Evolutionary conservation across 2,797 vertebrate genomes (phyloP), one percentile per base, ranked within the genome.

Genomic region (Gambelia wislizenii): DNA sequence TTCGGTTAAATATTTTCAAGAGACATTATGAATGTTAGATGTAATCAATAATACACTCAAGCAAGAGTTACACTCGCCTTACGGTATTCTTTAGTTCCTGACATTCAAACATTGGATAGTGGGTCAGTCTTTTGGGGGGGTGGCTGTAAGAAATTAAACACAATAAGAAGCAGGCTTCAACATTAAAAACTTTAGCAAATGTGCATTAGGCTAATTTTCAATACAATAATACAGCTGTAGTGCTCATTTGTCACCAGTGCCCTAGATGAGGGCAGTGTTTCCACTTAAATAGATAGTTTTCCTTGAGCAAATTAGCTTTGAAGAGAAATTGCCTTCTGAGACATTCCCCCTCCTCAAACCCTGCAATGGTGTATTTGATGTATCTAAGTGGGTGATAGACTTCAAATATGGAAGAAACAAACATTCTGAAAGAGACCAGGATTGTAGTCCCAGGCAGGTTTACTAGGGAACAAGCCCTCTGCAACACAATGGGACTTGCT

Each of bases 1-100:
- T 88, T 84, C 4, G 92, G 85, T 76, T 94, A 95, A 96, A 96
- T 95, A 96, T 96, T 96, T 97, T 96, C 92, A 85, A 92, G 88
- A 83, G 42, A 87, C 75, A 86, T 88, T 78, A 95, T 79, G 89
- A 96, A 95, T 25, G 1, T 92, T 90, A 93, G 76, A 88, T 54
- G 92, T 96, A 96, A 95, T 96, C 93, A 96, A 93, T 96, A 96
- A 89, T 90, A 83, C 88, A 92, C 84, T 86, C 80, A 86, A 94
- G 92, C 18, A 80, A 92, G 72, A 93, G 52, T 86, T 94, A 95
- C 30, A 44, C 47, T 59, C 39, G 13, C n/a, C n/a, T 76, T 56
- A 44, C 8, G 59, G 44, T 76, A 36, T 77, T 69, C 70, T 69
- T 56, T 56, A 54, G 1, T 76, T 86, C 54, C 22, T 8, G 44